Evolutionary conservation across 1,140 invertebrate species (phyloP).

Genomic region (Agrilus planipennis): DNA sequence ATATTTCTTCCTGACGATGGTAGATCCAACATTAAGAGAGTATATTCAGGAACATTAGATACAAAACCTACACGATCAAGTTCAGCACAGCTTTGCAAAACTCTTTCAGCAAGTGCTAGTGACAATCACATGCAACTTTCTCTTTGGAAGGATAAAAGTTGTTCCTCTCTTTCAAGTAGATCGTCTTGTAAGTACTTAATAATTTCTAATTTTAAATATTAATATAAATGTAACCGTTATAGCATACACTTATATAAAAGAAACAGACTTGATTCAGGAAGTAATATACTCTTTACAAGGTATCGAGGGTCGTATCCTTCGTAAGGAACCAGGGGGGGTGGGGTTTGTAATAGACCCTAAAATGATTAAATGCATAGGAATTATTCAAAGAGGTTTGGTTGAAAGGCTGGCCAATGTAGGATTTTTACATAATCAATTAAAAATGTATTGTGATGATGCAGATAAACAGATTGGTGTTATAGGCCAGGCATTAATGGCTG

Average conservation of each 20-base stretch:
- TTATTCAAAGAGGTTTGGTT: slow-evolving; percentile 43
- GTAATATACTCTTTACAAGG: slow-evolving; percentile 74
- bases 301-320: slow-evolving; percentile 63
- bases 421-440: slow-evolving; percentile 71
- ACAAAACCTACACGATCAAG: slow-evolving; percentile 8
- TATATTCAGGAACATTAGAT: slow-evolving; percentile 10
- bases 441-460: slow-evolving; percentile 53
- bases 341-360: slow-evolving; percentile 57
- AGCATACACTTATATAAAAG: slow-evolving; percentile 17
- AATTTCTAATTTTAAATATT: neutral
- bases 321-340: slow-evolving; percentile 48
- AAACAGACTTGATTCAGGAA: slow-evolving; percentile 52
- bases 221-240: slow-evolving; percentile 9
- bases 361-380: slow-evolving; percentile 28
- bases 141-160: neutral
- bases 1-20: slow-evolving; percentile 15
- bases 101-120: neutral
- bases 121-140: neutral
- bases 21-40: slow-evolving; percentile 13
- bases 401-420: slow-evolving; percentile 73
- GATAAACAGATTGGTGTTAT: slow-evolving; percentile 44
- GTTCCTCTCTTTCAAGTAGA: neutral
- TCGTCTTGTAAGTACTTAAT: neutral
- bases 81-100: slow-evolving; percentile 4
- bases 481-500: slow-evolving; percentile 75